Base-by-base conservation (phyloP, 1,140 invertebrate species). In the Cydia splendana region DNA sequence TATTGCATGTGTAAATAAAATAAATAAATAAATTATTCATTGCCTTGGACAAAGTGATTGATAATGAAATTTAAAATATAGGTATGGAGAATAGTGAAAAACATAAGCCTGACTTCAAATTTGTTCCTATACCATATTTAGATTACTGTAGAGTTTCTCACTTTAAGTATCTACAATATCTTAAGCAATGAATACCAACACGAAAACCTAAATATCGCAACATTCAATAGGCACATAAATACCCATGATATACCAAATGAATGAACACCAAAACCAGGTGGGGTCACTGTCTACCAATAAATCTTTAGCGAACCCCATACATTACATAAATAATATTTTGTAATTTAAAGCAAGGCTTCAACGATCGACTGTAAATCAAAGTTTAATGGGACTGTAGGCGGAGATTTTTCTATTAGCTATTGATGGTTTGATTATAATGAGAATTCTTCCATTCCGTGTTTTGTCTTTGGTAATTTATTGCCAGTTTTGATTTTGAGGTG, bases 251-350 rank as follows among this genome's bases (percentile, higher is more conserved):
- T 15, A 53, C 13, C 3, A 62, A 62, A 34, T 67, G 65, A 34
- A 67, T 34, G 65, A 67, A 67, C 24, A 38, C 34, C 67, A 71
- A 34, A 38, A 71, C 34, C 67, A 71, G 34, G 67, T 71, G 34
- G 67, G 67, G 67, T 71, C 67, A 71, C 15, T 28, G 15, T 38
- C 30, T 30, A 5, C 67, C 67, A 6, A 71, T 71, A 71, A 71
- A 71, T 71, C 67, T 67, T 38, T 15, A 71, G 12, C 28, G 5
- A 71, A 71, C 67, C 67, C 67, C 67, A 71, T 71, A 71, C 67
- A 71, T 71, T 38, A 71, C 34, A 71, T 71, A 71, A 71, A 71
- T 71, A 71, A 71, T 71, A 71, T 71, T 71, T 71, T 71, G 67
- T 71, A 71, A 71, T 71, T 71, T 71, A 71, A 71, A 71, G 34